Base-by-base conservation (phyloP, 2,888 invertebrate genomes). In the Cyrtodaria siliqua region DNA sequence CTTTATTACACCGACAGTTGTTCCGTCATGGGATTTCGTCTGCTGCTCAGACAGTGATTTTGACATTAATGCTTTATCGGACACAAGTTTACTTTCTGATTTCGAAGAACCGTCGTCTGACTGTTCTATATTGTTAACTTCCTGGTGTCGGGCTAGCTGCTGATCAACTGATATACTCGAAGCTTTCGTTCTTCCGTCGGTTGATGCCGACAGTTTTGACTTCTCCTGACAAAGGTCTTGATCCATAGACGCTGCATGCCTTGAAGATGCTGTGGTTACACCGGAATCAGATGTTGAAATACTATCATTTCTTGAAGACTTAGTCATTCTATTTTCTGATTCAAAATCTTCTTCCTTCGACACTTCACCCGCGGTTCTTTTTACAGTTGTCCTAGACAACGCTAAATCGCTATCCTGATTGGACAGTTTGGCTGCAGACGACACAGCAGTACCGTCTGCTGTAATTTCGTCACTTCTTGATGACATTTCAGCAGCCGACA, bases 231-330 rank as follows among this genome's bases (percentile, higher is more conserved):
- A 57, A 16, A 77, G 33, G 18, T 71, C 68, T 53, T 77, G 77
- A 33, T 77, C 77, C 50, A 67, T 67, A 4, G 77, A 77, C 3
- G 67, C 50, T 42, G 68, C 77, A 33, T 77, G 77, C 38, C 77
- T 49, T 3, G 77, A 71, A 4, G 77, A 59, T 9, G 77, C 71
- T n/a, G 71, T 71, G 4, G 67, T 71, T 2, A 52, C 53, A 2
- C 71, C 77, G 18, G 52, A 20, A 2, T 33, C 53, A n/a, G 67
- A 52, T 14, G 77, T 77, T 14, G 77, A 71, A 40, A 77, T 60
- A 23, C 71, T 77, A n/a, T 77, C 77, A 49, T 71, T 77, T 26
- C 67, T 47, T 2, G 77, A 77, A 2, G 77, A 77, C 16, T 77
- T 77, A 2, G 67, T 57, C 14, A 61, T 55, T 26, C 64, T 62